Evolutionary conservation across 2,113 vertebrate species (phyloP), one percentile per base, ranked within the genome.

Genomic region (Heliornis fulica): DNA sequence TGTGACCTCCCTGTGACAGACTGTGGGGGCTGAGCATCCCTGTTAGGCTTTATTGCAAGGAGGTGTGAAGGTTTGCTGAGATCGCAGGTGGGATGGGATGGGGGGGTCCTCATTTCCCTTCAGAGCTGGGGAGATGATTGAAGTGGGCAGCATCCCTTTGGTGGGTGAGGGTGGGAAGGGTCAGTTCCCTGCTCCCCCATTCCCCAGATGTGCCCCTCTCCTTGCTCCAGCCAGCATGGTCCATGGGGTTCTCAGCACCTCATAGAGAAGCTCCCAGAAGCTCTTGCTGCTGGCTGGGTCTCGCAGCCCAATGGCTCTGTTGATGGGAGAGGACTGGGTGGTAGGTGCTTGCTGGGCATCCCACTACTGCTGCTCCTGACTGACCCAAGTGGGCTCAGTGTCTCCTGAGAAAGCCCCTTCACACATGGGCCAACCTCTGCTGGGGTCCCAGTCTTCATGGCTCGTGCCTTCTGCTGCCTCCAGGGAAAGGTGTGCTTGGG

Each of bases 21-120:
- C 60, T 88, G 85, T 48, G 26, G 75, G 75, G 86, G 48, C 61
- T 16, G 34, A 85, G 69, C 46, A 32, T 94, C 80, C 53, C 69
- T 89, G 38, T 88, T 28, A 16, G 1, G 3, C 40, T 68, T 89
- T 41, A 48, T 88, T 96, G 96, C 90, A 68, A 65, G 40, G 29
- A 41, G 87, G 87, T 68, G 90, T 82, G 92, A 84, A 53, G 74
- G 86, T 94, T 92, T 93, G 88, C 94, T 63, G 91, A 48, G 66
- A 82, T 91, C 81, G 36, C 19, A 38, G 60, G 5, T 5, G 15
- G 65, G 29, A 26, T 46, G 56, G n/a, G n/a, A n/a, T 56, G 60
- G 19, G 3, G 3, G 22, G 9, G 51, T 90, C 28, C 59, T 82
- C 1, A 0, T 29, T 61, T 40, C 57, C 54, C 65, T 43, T 11